Evolutionary conservation across 2,797 vertebrate genomes (phyloP), one percentile per base, ranked within the genome.

Genomic region (Parotocinclus haroldoi): DNA sequence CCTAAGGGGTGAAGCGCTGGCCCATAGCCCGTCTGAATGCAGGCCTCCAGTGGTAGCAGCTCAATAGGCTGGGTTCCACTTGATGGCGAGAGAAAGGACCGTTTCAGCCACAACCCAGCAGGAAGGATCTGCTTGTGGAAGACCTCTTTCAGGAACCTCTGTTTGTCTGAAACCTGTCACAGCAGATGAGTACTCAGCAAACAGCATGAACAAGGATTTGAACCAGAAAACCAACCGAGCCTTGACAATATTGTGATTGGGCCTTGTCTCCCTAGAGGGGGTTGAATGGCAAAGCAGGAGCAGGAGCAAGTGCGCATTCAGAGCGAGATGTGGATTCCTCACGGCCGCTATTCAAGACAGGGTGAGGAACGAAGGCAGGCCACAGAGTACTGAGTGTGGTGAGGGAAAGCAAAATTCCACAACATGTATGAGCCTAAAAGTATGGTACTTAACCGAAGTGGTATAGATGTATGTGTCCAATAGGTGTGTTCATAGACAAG

Each of bases 171-270:
- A 95, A 93, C 92, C 93, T 98, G 93, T 96, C 94, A 96, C 93
- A 90, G 92, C 85, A 93, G 94, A 95, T 93, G 94, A 96, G 94
- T 92, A 93, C 94, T 96, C 95, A 92, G 92, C 92, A 96, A 98
- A 95, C 92, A 96, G 93, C 95, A 89, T 93, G 95, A 98, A 95
- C 93, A 94, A 94, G 94, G 93, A 95, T 95, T 95, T 97, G 91
- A 96, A 96, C 93, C 93, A 94, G 92, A 95, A 95, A 95, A 93
- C 86, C 90, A 94, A 92, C 92, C 92, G 90, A 90, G 89, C 90
- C 91, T 91, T 92, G 89, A 93, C 92, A 93, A 93, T 91, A 87
- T 89, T 92, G 93, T 92, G 91, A 91, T 90, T 88, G 91, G 89
- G 89, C 82, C 88, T 91, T 91, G 82, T 91, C 88, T 92, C 81